phyloP scores from a whole-genome alignment of 2,888 invertebrate species.

The Galeopsomyia nigrocyanea region DNA sequence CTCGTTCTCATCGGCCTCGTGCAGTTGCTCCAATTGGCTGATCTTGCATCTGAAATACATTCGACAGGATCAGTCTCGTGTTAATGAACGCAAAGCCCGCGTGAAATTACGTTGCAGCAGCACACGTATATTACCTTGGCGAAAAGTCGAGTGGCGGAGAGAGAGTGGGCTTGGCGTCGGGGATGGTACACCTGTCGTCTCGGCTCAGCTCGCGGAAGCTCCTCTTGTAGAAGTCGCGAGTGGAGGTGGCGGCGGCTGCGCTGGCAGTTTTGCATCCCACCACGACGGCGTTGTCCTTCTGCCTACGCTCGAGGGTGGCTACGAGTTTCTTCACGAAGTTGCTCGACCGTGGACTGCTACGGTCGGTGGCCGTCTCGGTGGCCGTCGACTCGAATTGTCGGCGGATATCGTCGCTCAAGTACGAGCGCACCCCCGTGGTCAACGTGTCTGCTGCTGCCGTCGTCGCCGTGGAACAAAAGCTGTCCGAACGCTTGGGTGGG shows the following conservation, averaged over 20 bases:
- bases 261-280: background rate
- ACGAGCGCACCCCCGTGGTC: conserved; percentile 30
- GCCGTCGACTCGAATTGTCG: conserved; percentile 25
- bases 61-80: too few species aligned
- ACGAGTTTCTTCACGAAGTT: conserved; percentile 52
- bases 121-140: too few species aligned
- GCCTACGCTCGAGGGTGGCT: conserved; percentile 46
- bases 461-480: conserved; percentile 5
- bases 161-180: too few species aligned
- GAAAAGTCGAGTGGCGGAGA: too few species aligned
- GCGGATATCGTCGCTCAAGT: conserved; percentile 35
- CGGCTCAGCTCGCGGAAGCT: too few species aligned
- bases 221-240: too few species aligned
- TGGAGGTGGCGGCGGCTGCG: background rate
- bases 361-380: background rate
- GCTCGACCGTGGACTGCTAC: conserved; percentile 39
- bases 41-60: background rate
- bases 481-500: background rate
- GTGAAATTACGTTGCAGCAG: too few species aligned
- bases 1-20: conserved; percentile 14
- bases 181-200: too few species aligned
- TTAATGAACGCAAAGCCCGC: too few species aligned
- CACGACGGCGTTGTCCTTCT: conserved; percentile 27
- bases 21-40: background rate
- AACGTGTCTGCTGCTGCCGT: background rate